Conservation (phyloP, 2,797 vertebrate genomes). For the Intellagama lesueurii region DNA sequence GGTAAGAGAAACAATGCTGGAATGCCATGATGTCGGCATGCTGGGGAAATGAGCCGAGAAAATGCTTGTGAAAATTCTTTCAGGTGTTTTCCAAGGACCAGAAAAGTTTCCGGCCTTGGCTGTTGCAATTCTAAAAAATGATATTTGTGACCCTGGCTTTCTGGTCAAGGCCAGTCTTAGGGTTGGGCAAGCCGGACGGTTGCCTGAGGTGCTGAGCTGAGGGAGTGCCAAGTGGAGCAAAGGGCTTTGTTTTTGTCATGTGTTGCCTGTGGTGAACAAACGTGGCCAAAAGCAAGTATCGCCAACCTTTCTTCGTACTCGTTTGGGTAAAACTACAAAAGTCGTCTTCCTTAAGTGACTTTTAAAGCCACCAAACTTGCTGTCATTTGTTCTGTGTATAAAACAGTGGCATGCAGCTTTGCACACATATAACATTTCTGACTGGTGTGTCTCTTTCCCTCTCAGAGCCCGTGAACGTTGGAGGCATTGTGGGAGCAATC, state of each 20-base stretch:
- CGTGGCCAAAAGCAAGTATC: no score
- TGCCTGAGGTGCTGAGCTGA: not conserved
- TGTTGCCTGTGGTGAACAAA: no score
- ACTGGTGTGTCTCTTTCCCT: not conserved
- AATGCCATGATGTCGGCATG: not conserved
- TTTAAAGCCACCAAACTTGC: not conserved
- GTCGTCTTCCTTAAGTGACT: not conserved
- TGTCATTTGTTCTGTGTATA: not conserved
- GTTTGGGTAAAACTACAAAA: no score
- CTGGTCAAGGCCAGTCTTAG: not conserved
- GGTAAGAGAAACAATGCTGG: constrained; percentile 74
- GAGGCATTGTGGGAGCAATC: constrained; percentile 72
- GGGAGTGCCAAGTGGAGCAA: no score
- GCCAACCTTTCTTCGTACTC: no score
- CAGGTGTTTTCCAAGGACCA: not conserved
- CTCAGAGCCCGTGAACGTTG: constrained; percentile 75
- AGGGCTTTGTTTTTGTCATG: no score
- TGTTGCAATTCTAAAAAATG: not conserved
- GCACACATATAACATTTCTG: not conserved
- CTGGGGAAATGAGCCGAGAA: not conserved
- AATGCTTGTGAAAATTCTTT: not conserved
- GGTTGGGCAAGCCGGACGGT: not conserved
- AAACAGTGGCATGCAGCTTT: not conserved
- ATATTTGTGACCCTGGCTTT: not conserved
- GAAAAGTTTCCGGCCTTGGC: not conserved